phyloP scores from a whole-genome alignment of 2,797 vertebrate species.

The Okamejei kenojei region DNA sequence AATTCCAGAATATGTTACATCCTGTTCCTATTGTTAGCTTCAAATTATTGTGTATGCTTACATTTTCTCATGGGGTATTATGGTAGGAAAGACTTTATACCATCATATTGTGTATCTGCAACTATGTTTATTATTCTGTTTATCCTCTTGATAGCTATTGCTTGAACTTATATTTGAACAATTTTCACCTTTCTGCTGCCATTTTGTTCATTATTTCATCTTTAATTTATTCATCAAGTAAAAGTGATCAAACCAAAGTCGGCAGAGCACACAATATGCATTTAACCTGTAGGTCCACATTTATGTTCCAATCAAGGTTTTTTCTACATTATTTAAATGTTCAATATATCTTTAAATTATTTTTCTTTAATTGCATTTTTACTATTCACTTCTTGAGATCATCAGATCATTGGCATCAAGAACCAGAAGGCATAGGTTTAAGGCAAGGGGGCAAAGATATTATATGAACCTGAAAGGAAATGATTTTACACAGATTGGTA shows the following conservation, averaged over 20 bases:
- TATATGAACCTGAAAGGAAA: too few species aligned
- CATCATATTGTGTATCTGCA: background rate
- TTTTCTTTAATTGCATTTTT: background rate
- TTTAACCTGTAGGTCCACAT: background rate
- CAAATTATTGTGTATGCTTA: background rate
- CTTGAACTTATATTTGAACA: background rate
- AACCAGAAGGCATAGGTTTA: too few species aligned
- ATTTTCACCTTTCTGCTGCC: background rate
- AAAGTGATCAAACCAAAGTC: background rate
- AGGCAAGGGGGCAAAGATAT: too few species aligned
- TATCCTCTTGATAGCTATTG: background rate
- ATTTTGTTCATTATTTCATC: background rate
- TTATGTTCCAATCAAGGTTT: background rate
- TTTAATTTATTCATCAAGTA: background rate
- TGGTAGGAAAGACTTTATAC: background rate
- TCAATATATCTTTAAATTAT: background rate
- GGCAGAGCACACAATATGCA: background rate
- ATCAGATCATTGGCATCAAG: too few species aligned
- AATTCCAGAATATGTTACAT: background rate
- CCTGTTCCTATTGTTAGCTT: background rate
- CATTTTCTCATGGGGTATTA: background rate
- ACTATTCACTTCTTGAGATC: background rate
- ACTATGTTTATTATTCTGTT: background rate
- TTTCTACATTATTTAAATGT: background rate
- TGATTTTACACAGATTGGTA: too few species aligned